phyloP scores from a whole-genome alignment of 2,797 vertebrate species.

The Corythornis leucogaster region DNA sequence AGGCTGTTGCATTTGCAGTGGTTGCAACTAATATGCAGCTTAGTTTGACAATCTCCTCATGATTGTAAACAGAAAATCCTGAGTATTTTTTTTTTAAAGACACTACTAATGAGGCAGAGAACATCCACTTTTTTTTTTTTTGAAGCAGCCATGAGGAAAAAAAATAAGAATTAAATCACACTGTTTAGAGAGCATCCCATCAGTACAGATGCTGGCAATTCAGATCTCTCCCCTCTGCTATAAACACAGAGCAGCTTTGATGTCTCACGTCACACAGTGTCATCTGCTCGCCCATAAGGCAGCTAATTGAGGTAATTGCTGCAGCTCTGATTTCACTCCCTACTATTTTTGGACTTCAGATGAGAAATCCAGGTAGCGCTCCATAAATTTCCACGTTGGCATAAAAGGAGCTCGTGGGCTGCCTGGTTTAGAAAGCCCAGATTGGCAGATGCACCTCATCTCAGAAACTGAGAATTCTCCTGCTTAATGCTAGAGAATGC shows the following conservation, averaged over 20 bases:
- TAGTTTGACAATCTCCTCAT: neutral
- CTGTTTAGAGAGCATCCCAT: neutral
- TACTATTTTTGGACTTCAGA: constrained; percentile 24
- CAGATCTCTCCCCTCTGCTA: neutral
- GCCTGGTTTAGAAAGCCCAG: neutral
- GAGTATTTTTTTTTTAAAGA: neutral
- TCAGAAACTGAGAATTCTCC: neutral
- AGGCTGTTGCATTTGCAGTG: neutral
- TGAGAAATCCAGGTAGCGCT: neutral
- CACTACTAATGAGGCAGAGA: neutral
- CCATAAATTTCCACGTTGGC: neutral
- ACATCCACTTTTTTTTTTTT: neutral
- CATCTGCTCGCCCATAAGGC: constrained; percentile 50
- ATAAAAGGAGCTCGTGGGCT: neutral
- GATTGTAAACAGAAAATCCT: neutral
- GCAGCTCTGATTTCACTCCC: constrained; percentile 22
- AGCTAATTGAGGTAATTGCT: constrained; percentile 56
- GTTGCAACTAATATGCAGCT: neutral
- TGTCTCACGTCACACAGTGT: constrained; percentile 14
- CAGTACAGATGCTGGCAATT: neutral
- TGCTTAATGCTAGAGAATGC: neutral
- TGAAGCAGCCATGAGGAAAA: neutral
- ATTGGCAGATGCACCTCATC: neutral
- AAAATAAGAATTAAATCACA: neutral
- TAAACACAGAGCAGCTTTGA: neutral